Evolutionary conservation across 53 echinoderm and acorn worm genomes (phyloP).

Genomic region (Mesocentrotus franciscanus): DNA sequence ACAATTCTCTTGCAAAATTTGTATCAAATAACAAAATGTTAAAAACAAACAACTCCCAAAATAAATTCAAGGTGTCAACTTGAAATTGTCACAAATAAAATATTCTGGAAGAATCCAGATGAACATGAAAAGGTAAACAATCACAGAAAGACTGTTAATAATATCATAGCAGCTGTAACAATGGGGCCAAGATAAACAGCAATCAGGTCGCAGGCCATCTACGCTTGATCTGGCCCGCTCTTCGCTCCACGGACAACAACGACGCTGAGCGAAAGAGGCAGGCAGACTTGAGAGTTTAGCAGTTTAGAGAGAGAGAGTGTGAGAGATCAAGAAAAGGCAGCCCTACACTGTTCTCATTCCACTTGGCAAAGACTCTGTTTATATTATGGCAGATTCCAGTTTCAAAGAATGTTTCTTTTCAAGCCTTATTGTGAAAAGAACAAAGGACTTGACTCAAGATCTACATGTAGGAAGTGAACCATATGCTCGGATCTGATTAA

Average conservation of each 20-base stretch:
- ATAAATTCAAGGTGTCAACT: not conserved
- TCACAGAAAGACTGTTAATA: conserved; percentile 25
- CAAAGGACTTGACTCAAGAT: conserved; percentile 14
- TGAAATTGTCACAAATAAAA: not conserved
- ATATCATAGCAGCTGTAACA: conserved; percentile 68
- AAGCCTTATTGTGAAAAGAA: not conserved
- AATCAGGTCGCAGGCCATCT: conserved; percentile 28
- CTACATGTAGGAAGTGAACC: conserved; percentile 23
- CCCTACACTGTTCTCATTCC: not conserved
- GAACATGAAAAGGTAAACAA: conserved; percentile 29
- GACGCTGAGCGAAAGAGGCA: not conserved
- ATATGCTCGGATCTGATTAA: conserved; percentile 28
- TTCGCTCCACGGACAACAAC: conserved; percentile 35
- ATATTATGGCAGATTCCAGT: conserved; percentile 10
- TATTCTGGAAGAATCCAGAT: not conserved
- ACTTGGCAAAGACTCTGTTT: conserved; percentile 24
- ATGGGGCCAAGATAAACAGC: conserved; percentile 64
- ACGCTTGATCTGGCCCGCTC: conserved; percentile 48
- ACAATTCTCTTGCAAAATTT: not conserved
- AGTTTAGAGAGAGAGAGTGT: not conserved
- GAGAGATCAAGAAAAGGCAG: not conserved
- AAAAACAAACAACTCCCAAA: not conserved
- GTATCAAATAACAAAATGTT: not conserved
- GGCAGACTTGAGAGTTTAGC: conserved; percentile 29
- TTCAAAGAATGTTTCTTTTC: conserved; percentile 27